Evolutionary conservation across 2,797 vertebrate species (phyloP).

Genomic region (Brotula barbata): DNA sequence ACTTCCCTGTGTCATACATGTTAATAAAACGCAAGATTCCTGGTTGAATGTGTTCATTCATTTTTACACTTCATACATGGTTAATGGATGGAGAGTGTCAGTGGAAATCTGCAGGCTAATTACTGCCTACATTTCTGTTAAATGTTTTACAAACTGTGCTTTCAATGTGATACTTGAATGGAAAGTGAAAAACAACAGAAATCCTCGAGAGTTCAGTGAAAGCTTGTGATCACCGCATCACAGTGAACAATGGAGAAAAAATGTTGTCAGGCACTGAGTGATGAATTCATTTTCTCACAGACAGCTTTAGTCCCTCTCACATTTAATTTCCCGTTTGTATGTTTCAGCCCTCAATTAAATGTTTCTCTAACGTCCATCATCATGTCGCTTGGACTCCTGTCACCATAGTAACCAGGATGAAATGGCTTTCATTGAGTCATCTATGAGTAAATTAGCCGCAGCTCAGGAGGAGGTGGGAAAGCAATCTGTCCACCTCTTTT

Average conservation of each 20-base stretch:
- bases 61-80: not conserved
- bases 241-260: not conserved
- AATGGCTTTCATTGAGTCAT: slow-evolving; percentile 39
- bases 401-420: slow-evolving; percentile 35
- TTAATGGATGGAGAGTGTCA: no score
- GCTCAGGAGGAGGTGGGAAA: slow-evolving; percentile 6
- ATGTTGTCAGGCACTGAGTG: no score
- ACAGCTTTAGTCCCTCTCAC: no score
- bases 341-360: no score
- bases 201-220: no score
- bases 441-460: slow-evolving; percentile 46
- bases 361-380: slow-evolving; percentile 2
- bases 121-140: no score
- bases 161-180: no score
- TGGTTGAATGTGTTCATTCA: not conserved
- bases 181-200: no score
- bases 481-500: not conserved
- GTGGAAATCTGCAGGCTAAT: no score
- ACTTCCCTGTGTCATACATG: slow-evolving; percentile 78
- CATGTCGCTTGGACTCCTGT: slow-evolving; percentile 9
- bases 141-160: no score
- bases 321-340: no score
- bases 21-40: slow-evolving; percentile 86
- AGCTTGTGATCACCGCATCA: slow-evolving; percentile 4
- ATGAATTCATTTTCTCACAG: no score